phyloP scores from a whole-genome alignment of 2,113 vertebrate genomes.

The Pampusana beccarii region DNA sequence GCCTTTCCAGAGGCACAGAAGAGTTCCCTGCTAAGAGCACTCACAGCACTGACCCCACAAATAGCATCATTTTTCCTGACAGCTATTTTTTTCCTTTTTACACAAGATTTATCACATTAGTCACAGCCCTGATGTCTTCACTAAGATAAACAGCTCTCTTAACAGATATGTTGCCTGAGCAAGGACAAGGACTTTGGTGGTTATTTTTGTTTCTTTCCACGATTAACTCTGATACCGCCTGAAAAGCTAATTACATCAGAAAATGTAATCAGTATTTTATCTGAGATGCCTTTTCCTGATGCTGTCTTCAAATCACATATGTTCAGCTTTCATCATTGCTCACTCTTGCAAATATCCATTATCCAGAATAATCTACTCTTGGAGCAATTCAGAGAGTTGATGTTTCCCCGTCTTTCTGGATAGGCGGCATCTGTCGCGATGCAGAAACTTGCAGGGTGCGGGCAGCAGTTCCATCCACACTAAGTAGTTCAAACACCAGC shows the following conservation, averaged over 20 bases:
- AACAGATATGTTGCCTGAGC: not conserved
- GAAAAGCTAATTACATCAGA: not conserved
- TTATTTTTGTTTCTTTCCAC: constrained; percentile 19
- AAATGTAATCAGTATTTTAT: not conserved
- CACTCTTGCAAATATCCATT: not conserved
- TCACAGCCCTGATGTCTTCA: not conserved
- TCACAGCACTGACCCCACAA: not conserved
- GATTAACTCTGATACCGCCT: not conserved
- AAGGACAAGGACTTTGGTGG: not conserved
- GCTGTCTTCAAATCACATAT: not conserved
- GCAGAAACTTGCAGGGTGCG: not conserved
- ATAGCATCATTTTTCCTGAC: not conserved
- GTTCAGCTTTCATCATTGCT: not conserved
- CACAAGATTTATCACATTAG: not conserved
- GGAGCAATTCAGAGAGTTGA: not conserved
- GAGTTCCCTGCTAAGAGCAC: not conserved
- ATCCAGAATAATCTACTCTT: not conserved
- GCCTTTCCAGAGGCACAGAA: not conserved
- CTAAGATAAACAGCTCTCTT: not conserved
- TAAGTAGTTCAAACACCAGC: not conserved
- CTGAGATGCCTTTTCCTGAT: not conserved
- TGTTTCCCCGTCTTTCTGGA: not conserved
- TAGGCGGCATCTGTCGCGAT: not conserved
- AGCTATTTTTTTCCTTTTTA: not conserved
- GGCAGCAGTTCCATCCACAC: not conserved